These are phyloP conservation scores for Saimiri boliviensis DNA, from an alignment of 2,113 vertebrate genomes.

Conservation along the genomic window DNA sequence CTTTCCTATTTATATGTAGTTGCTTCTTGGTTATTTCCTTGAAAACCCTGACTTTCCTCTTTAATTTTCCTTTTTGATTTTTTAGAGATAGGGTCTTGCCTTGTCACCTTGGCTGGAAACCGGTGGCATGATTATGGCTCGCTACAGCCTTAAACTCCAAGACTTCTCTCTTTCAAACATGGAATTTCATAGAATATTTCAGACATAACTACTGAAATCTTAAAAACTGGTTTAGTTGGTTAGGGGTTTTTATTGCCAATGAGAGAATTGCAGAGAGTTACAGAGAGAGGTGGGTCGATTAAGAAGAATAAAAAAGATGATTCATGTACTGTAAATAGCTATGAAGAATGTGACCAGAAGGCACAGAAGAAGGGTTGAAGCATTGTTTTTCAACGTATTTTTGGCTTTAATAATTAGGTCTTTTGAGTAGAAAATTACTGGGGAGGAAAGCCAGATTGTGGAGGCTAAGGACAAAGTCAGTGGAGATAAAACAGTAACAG, in stretches of 20 bases:
- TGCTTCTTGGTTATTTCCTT: background rate
- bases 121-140: too few species aligned
- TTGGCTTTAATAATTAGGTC: conserved; percentile 75
- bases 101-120: too few species aligned
- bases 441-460: conserved; percentile 62
- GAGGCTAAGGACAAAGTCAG: conserved; percentile 39
- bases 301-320: conserved; percentile 44
- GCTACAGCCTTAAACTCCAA: too few species aligned
- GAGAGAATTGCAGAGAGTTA: background rate
- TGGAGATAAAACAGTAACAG: conserved; percentile 47
- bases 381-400: conserved; percentile 73
- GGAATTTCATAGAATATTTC: background rate
- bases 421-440: conserved; percentile 72
- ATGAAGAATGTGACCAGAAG: conserved; percentile 58
- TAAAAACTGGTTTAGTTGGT: background rate
- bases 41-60: background rate
- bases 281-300: background rate
- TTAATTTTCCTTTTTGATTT: too few species aligned
- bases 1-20: background rate
- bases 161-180: background rate
- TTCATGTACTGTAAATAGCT: conserved; percentile 70
- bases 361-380: conserved; percentile 33
- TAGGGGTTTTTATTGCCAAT: background rate
- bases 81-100: too few species aligned
- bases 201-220: background rate